phyloP scores from a whole-genome alignment of 2,797 vertebrate species.

The Sebastolobus alascanus region DNA sequence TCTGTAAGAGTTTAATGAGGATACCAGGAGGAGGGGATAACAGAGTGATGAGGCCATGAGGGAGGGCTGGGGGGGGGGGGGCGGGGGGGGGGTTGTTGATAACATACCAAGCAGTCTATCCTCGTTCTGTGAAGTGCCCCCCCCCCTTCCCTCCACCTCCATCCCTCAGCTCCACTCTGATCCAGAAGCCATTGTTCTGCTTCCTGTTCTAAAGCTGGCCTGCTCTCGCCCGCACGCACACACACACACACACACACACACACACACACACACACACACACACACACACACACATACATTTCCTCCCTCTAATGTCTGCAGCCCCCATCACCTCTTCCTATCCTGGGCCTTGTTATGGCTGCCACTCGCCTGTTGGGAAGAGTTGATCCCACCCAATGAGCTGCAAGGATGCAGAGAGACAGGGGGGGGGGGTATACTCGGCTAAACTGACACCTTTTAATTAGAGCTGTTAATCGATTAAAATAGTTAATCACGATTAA shows the following conservation, averaged over 20 bases:
- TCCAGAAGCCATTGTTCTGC: constrained; percentile 75
- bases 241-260: not conserved
- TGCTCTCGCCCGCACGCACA: constrained; percentile 9
- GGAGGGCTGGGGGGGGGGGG: too few species aligned
- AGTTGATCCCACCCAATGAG: constrained; percentile 8
- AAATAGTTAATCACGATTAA: too few species aligned
- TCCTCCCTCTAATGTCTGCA: constrained; percentile 51
- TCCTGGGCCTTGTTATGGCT: constrained; percentile 79
- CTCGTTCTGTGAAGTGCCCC: constrained; percentile 24
- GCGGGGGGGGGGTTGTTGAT: constrained; percentile 41
- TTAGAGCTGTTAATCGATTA: too few species aligned
- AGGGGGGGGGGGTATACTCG: not conserved
- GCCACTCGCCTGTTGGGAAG: not conserved
- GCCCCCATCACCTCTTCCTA: constrained; percentile 76
- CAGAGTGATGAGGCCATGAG: not conserved
- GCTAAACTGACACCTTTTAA: not conserved
- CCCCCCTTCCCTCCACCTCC: constrained; percentile 25
- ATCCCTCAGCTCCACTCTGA: constrained; percentile 56
- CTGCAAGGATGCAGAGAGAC: not conserved
- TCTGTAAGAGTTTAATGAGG: constrained; percentile 36
- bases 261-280: constrained; percentile 15
- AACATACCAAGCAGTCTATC: constrained; percentile 48
- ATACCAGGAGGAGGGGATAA: constrained; percentile 35
- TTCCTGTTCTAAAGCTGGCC: constrained; percentile 82
- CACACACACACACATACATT: not conserved